Conservation (phyloP, 2,113 vertebrate species). For the Anthoscopus minutus region DNA sequence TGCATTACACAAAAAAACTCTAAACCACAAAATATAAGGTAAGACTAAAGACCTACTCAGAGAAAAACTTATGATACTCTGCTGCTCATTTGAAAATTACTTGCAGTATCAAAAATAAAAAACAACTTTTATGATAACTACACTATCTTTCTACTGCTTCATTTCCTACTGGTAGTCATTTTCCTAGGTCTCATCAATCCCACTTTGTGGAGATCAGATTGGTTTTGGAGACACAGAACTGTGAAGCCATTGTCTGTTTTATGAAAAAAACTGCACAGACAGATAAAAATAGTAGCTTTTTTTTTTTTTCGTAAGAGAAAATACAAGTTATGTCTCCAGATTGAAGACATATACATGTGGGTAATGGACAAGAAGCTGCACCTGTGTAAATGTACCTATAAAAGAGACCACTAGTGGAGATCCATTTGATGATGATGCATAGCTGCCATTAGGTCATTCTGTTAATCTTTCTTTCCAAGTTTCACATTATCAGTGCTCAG, state of each 20-base stretch:
- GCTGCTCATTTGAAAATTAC: background rate
- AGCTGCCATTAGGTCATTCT: background rate
- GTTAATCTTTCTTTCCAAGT: background rate
- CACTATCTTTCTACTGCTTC: background rate
- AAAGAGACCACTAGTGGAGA: background rate
- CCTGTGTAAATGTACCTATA: background rate
- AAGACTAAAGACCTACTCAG: background rate
- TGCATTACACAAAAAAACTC: background rate
- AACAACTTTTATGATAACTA: background rate
- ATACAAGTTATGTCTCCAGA: background rate
- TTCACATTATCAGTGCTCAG: background rate
- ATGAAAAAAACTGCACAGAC: background rate
- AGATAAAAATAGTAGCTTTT: background rate
- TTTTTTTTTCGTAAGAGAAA: background rate
- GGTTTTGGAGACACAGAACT: background rate
- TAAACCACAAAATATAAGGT: background rate
- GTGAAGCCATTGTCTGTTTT: background rate
- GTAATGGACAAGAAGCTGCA: background rate
- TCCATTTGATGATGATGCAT: background rate
- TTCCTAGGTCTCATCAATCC: background rate
- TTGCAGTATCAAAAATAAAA: background rate
- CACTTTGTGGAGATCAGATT: background rate
- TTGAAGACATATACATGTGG: accelerated
- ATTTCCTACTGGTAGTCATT: background rate
- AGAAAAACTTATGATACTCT: background rate